Evolutionary conservation across 2,797 vertebrate genomes (phyloP).

Genomic region (Schizopygopsis pylzovi): DNA sequence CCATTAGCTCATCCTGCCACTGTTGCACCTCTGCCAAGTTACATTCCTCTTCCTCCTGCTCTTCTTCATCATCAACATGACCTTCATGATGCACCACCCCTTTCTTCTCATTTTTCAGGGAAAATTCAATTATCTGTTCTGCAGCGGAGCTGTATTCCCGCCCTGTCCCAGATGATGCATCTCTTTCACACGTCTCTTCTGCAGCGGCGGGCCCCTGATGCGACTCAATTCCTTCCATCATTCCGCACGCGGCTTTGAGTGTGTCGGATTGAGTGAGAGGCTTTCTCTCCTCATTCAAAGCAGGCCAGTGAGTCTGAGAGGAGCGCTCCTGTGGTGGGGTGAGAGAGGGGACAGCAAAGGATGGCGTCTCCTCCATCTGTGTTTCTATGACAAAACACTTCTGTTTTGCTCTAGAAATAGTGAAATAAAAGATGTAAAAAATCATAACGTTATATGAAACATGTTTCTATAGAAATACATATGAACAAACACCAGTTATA

Average conservation of each 20-base stretch:
- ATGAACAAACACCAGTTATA: neutral
- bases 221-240: conserved; percentile 20
- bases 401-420: conserved; percentile 34
- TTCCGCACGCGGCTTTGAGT: neutral
- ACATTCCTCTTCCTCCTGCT: conserved; percentile 40
- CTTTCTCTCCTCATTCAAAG: conserved; percentile 18
- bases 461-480: neutral
- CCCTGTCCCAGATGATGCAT: conserved; percentile 24
- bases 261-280: neutral
- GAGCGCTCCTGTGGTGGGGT: neutral
- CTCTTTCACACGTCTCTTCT: conserved; percentile 25
- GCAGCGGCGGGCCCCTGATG: conserved; percentile 22
- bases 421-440: neutral
- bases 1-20: conserved; percentile 52
- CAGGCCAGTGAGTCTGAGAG: neutral
- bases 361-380: neutral
- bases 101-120: conserved; percentile 30
- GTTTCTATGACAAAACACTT: conserved; percentile 24
- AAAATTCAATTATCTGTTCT: conserved; percentile 1
- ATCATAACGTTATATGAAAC: neutral
- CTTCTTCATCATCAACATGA: conserved; percentile 8
- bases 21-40: conserved; percentile 33
- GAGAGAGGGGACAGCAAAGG: neutral
- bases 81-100: conserved; percentile 2
- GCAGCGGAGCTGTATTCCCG: neutral